Evolutionary conservation across 2,113 vertebrate genomes (phyloP), one percentile per base, ranked within the genome.

Genomic region (Puntigrus tetrazona): DNA sequence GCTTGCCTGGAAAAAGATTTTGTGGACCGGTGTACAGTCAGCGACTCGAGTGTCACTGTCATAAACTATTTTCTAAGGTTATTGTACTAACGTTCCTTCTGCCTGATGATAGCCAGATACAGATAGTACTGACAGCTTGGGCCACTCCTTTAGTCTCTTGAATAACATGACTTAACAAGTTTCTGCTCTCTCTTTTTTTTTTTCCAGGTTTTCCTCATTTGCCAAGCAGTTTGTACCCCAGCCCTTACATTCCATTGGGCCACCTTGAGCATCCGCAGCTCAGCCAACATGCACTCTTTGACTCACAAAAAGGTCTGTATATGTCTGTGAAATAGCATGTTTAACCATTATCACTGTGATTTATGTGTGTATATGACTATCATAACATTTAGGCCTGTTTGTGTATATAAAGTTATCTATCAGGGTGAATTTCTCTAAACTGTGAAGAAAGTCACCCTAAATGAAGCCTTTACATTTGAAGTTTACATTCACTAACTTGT

Each of bases 291-390:
- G 95, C 94, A 83, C 95, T 98, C 87, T 98, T 96, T 0, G 97
- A 99, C 83, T 93, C 97, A 0, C 96, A 96, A 87, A 98, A 99
- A 98, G 98, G 98, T 98, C 86, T 95, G 96, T 90, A 3, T 41
- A 25, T 25, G 3, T 67, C 11, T 47, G 2, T 57, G 6, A 38
- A 4, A 45, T 78, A 27, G 63, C 31, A 41, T n/a, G 61, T 79
- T 65, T 80, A 80, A 27, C 57, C 27, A 31, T 50, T 29, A 18
- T 7, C 13, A 16, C 22, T 83, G 61, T 50, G 25, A 47, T 75
- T 18, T 45, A 20, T 27, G 13, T 10, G 73, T 31, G 41, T 75
- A 16, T 50, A 20, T 27, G 43, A 75, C 25, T 3, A 25, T 25
- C 38, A 43, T 22, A 69, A 69, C 65, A 69, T 69, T 69, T 69